Evolutionary conservation across 1,140 invertebrate species (phyloP).

Genomic region (Holotrichia oblita): DNA sequence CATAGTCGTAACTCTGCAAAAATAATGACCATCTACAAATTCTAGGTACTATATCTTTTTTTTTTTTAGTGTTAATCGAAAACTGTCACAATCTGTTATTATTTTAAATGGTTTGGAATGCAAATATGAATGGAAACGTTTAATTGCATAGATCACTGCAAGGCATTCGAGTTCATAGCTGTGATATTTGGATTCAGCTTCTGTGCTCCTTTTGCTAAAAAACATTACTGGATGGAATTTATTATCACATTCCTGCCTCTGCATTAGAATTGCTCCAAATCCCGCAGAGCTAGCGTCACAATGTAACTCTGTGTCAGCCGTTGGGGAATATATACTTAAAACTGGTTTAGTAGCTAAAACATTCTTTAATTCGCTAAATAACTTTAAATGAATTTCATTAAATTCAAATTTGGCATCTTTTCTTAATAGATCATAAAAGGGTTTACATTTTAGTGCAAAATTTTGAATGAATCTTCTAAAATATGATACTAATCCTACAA

Average conservation of each 20-base stretch:
- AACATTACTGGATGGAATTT: slow-evolving; percentile 53
- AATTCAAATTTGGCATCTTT: no score
- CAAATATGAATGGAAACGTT: slow-evolving; percentile 63
- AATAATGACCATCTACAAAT: slow-evolving; percentile 53
- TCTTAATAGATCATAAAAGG: no score
- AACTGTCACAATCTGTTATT: slow-evolving; percentile 54
- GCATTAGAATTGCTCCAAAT: slow-evolving; percentile 53
- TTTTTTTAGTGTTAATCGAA: slow-evolving; percentile 38
- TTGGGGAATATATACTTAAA: slow-evolving; percentile 45
- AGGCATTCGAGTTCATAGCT: slow-evolving; percentile 63
- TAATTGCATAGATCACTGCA: slow-evolving; percentile 62
- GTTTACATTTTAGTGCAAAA: no score
- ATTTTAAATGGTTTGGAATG: slow-evolving; percentile 62
- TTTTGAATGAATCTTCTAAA: no score
- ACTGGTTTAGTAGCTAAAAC: no score
- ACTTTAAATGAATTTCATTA: no score
- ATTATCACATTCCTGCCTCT: slow-evolving; percentile 48
- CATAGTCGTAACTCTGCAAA: slow-evolving; percentile 50
- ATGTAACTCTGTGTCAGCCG: slow-evolving; percentile 47
- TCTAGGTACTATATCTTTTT: slow-evolving; percentile 26
- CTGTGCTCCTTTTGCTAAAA: slow-evolving; percentile 53
- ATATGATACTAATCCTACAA: no score
- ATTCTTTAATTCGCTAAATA: no score
- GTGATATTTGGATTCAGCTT: slow-evolving; percentile 50
- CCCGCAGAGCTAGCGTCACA: slow-evolving; percentile 25